Base-by-base conservation (phyloP, 2,888 invertebrate genomes). In the Torymus auratus region DNA sequence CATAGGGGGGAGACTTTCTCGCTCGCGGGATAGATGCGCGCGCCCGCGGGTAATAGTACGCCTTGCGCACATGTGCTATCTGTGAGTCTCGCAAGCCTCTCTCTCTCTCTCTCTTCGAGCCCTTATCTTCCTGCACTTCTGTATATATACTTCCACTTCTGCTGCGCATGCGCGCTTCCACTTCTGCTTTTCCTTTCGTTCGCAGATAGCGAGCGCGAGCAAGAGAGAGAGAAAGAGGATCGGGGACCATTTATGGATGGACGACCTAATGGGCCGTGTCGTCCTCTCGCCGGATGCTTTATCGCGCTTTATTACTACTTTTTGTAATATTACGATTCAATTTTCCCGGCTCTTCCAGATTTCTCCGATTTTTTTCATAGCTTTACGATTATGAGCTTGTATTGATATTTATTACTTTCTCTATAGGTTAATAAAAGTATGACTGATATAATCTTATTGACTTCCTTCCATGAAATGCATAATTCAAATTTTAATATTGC, bases 121-220 rank as follows among this genome's bases (percentile, higher is more conserved):
- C 23, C 62, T 62, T 62, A 12, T 28, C 23, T 62, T 23, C 28
- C 23, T 61, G 20, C 20, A 41, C 41, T 41, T 41, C 41, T 41
- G 41, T 41, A 41, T 41, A 41, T 41, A 41, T 41, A 41, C 41
- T 41, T 41, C 41, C 7, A 41, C 41, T 41, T 41, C 41, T 41
- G 41, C 41, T 41, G 41, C 41, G 7, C 41, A 41, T 41, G 41
- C 41, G 41, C 41, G 41, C 41, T 41, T 41, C 62, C 62, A 62
- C 62, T 62, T 28, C 23, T 20, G 23, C 62, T 62, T 62, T 62
- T 62, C 62, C 28, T 28, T 62, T 28, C 62, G 23, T n/a, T 28
- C 10, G 12, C 23, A 41, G 62, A 62, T 62, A 62, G 14, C 14
- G 28, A 62, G 14, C 14, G 28, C 28, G 2, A 11, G 7, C 41